Evolutionary conservation across 1,140 invertebrate species (phyloP), one percentile per base, ranked within the genome.

Genomic region (Drosophila biarmipes): DNA sequence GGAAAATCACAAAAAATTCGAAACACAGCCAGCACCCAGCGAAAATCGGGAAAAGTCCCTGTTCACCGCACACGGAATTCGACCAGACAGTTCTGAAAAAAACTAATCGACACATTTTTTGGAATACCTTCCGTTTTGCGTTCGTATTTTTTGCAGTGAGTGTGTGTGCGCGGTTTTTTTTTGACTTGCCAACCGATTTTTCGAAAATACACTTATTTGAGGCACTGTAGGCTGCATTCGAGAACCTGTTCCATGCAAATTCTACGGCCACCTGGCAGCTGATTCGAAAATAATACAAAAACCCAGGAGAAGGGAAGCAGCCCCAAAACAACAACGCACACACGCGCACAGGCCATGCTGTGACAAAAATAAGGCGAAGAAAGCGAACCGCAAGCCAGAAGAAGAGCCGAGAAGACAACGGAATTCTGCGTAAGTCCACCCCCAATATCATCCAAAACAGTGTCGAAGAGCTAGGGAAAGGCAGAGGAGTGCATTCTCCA

Each of bases 171-270:
- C 68, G 76, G 74, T 68, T 49, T 64, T 66, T 24, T 27, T 10
- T 19, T 12, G 2, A 8, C 1, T 49, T 17, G 2, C 21, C 21
- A 45, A 17, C 4, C 14, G 2, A 17, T 15, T 29, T 61, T 40
- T 29, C 6, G 21, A 57, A 61, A 57, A 48, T 10, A 15, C 2
- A 48, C 4, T 12, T 5, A 27, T 49, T 49, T 31, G 10, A 49
- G 46, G 27, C 46, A 31, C 27, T 31, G 10, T 49, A 15, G 8
- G 24, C 45, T 48, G 45, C 45, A 48, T 48, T 38, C 40, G 19
- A 58, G 27, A 86, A 86, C 81, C 81, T 77, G 68, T 85, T 85
- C 58, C 71, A 78, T 86, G 82, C 73, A 75, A 86, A 86, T 86
- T 87, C 46, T 43, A 48, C 69, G 61, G 76, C 77, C 78, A 87